Percentiles rank a stretch among this genome's conserved stretches.
Conservation (phyloP, 2,888 invertebrate species). For the Protonemura montana region DNA sequence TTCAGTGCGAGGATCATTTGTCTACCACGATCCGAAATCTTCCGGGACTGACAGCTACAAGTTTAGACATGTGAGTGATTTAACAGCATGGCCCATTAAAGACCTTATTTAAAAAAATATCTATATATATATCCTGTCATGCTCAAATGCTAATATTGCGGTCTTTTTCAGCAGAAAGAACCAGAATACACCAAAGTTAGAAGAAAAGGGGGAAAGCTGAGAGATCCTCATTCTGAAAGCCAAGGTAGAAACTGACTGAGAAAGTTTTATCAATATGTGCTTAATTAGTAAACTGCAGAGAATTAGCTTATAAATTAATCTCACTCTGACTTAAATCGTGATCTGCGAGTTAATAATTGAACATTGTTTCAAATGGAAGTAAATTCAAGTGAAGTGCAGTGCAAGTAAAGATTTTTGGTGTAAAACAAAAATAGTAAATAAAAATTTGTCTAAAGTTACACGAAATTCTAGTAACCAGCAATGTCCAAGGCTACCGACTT, state of each 20-base stretch:
- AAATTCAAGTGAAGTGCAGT: too few relatives aligned
- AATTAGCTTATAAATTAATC: neutral
- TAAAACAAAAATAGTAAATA: too few relatives aligned
- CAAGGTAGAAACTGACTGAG: slow-evolving; percentile 68
- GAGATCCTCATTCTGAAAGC: slow-evolving; percentile 84
- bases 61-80: slow-evolving; percentile 69
- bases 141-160: slow-evolving; percentile 21
- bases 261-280: slow-evolving; percentile 8
- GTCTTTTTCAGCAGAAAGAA: slow-evolving; percentile 71
- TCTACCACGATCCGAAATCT: slow-evolving; percentile 87
- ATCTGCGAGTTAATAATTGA: too few relatives aligned
- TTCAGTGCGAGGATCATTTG: slow-evolving; percentile 85
- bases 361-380: too few relatives aligned
- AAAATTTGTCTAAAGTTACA: too few relatives aligned
- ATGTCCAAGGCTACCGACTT: too few relatives aligned
- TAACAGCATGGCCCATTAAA: neutral
- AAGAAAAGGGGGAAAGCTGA: slow-evolving; percentile 79
- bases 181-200: slow-evolving; percentile 84
- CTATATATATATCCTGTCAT: slow-evolving; percentile 14
- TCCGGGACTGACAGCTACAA: slow-evolving; percentile 74
- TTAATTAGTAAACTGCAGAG: neutral
- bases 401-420: too few relatives aligned
- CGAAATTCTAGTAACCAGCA: too few relatives aligned
- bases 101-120: neutral
- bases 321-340: too few relatives aligned